These are phyloP conservation scores for Procambarus virginalis DNA, from an alignment of 1,140 invertebrate genomes.

Conservation along the genomic window DNA sequence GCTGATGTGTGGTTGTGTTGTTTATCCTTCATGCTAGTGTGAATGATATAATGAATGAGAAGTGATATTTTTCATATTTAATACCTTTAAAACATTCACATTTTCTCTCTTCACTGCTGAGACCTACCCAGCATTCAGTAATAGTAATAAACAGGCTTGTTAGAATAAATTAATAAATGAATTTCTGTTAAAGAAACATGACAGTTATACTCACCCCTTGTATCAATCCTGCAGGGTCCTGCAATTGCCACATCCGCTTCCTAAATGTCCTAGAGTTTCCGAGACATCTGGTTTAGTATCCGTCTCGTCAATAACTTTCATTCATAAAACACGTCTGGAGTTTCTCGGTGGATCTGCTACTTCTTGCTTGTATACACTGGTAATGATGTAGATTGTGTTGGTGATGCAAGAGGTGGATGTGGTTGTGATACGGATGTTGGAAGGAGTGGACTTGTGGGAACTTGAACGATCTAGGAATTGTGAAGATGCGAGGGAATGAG, in stretches of 20 bases:
- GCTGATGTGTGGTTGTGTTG: no score
- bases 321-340: conserved; percentile 41
- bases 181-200: no score
- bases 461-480: conserved; percentile 19
- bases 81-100: no score
- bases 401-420: conserved; percentile 35
- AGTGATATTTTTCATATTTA: no score
- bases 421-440: conserved; percentile 8
- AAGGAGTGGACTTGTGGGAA: conserved; percentile 18
- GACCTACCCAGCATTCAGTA: no score
- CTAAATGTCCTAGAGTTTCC: conserved; percentile 23
- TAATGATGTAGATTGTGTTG: conserved; percentile 16
- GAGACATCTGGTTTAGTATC: conserved; percentile 58
- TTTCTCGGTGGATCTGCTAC: conserved; percentile 55
- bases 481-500: conserved; percentile 11
- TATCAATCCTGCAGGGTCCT: conserved; percentile 55
- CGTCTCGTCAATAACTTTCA: conserved; percentile 43
- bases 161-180: no score
- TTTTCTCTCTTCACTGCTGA: no score
- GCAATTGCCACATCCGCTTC: conserved; percentile 39
- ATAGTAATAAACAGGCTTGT: no score
- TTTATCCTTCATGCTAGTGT: no score
- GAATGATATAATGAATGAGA: no score
- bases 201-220: conserved; percentile 44
- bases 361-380: conserved; percentile 60